These are phyloP conservation scores for Zoanthus solanderi DNA, from an alignment of 92 coral and sea anemone species.

Conservation along the genomic window DNA sequence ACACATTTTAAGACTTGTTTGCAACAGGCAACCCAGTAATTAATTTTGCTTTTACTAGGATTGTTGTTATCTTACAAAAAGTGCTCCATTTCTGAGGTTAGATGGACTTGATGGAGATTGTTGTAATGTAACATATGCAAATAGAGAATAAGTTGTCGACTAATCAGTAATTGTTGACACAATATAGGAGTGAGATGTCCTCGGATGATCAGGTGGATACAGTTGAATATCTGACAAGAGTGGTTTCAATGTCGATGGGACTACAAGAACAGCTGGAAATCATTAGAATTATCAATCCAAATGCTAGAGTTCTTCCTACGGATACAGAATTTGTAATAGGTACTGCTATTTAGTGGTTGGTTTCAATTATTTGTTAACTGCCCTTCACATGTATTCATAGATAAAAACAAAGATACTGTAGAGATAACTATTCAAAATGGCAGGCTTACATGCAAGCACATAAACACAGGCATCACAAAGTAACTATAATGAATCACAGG, in stretches of 20 bases:
- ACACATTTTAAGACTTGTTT: too few relatives aligned
- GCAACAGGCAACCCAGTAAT: too few relatives aligned
- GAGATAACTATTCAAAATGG: too few relatives aligned
- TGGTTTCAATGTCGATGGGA: constrained; percentile 92
- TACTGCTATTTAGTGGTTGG: constrained; percentile 2
- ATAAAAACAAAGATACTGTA: background rate
- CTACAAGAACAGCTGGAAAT: constrained; percentile 93
- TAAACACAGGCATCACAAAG: background rate
- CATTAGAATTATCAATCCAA: constrained; percentile 92
- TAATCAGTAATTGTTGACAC: too few relatives aligned
- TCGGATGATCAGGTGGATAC: constrained; percentile 85
- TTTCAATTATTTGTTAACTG: background rate
- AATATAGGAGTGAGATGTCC: constrained; percentile 87
- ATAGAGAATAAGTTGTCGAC: too few relatives aligned
- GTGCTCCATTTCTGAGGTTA: too few relatives aligned
- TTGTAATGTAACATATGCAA: too few relatives aligned
- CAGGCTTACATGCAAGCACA: too few relatives aligned
- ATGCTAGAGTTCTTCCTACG: constrained; percentile 87
- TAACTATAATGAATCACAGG: background rate
- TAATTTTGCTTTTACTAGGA: too few relatives aligned
- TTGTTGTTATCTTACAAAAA: too few relatives aligned
- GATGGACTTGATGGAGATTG: too few relatives aligned
- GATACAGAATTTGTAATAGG: constrained; percentile 99
- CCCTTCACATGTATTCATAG: background rate
- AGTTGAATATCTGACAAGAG: constrained; percentile 88